Evolutionary conservation across 2,888 invertebrate genomes (phyloP).

Genomic region (Tolmerus cingulatus): DNA sequence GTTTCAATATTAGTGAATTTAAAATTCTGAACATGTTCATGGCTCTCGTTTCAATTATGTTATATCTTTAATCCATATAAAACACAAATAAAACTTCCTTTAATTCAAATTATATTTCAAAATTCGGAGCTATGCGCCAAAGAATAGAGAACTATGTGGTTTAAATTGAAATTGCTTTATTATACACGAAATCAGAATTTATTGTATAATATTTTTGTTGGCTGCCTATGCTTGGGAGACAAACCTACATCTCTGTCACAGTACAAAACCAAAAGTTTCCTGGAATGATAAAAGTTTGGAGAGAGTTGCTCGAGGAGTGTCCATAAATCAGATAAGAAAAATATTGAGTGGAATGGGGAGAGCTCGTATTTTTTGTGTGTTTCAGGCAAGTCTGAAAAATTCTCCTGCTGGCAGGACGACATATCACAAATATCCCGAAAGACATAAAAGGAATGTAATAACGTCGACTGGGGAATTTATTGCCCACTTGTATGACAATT

Average conservation of each 20-base stretch:
- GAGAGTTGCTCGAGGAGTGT: neutral
- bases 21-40: too few species aligned
- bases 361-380: neutral
- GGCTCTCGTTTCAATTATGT: too few species aligned
- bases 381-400: neutral
- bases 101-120: too few species aligned
- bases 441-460: constrained; percentile 38
- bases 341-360: neutral
- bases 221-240: neutral
- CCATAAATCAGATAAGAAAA: constrained; percentile 21
- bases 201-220: neutral
- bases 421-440: constrained; percentile 25
- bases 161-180: neutral
- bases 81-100: too few species aligned
- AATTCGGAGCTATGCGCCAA: too few species aligned
- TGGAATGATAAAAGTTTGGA: neutral
- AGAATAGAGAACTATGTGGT: neutral
- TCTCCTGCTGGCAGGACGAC: neutral
- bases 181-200: neutral
- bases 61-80: too few species aligned
- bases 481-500: constrained; percentile 39
- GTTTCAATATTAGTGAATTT: too few species aligned
- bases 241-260: neutral
- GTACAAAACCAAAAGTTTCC: neutral
- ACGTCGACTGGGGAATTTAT: constrained; percentile 31